A percentile compares a stretch with the other conserved stretches of the same genome.
Evolutionary conservation across 2,888 invertebrate species (phyloP).

Genomic region (Saturnia japonica): DNA sequence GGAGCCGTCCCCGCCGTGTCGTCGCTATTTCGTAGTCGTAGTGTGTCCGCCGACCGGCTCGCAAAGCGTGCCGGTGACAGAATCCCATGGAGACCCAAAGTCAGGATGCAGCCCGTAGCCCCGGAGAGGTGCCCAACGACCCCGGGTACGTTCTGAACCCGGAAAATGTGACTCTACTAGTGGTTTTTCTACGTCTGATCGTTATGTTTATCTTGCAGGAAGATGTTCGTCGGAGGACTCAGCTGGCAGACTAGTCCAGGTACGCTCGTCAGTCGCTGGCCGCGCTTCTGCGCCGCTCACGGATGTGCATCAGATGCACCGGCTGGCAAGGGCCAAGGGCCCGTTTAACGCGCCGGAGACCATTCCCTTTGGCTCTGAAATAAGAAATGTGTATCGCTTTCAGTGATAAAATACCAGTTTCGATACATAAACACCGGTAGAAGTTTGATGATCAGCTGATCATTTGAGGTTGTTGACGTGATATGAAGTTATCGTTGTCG

Average conservation of each 20-base stretch:
- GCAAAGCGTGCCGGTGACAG: conserved; percentile 70
- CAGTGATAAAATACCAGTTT: conserved; percentile 58
- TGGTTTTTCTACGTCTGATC: conserved; percentile 57
- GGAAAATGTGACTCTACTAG: conserved; percentile 35
- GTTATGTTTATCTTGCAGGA: conserved; percentile 91
- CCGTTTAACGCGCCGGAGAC: conserved; percentile 50
- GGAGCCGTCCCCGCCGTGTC: conserved; percentile 83
- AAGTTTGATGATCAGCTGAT: conserved; percentile 81
- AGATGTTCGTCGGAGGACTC: conserved; percentile 99
- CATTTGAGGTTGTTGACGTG: conserved; percentile 46
- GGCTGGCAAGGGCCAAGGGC: conserved; percentile 54
- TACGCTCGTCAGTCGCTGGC: conserved; percentile 80
- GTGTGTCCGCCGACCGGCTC: conserved; percentile 72
- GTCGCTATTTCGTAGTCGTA: conserved; percentile 83
- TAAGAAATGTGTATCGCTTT: conserved; percentile 52
- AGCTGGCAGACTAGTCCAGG: conserved; percentile 99
- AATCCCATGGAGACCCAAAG: conserved; percentile 87
- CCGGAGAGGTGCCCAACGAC: conserved; percentile 96
- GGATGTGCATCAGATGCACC: conserved; percentile 69
- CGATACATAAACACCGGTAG: conserved; percentile 71
- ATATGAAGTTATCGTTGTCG: conserved; percentile 53
- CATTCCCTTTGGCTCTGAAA: conserved; percentile 44
- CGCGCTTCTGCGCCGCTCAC: conserved; percentile 52
- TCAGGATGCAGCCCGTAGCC: conserved; percentile 91
- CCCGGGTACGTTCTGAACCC: conserved; percentile 87